Base-by-base conservation (phyloP, 23 tunicate species). In the Styela clava region DNA sequence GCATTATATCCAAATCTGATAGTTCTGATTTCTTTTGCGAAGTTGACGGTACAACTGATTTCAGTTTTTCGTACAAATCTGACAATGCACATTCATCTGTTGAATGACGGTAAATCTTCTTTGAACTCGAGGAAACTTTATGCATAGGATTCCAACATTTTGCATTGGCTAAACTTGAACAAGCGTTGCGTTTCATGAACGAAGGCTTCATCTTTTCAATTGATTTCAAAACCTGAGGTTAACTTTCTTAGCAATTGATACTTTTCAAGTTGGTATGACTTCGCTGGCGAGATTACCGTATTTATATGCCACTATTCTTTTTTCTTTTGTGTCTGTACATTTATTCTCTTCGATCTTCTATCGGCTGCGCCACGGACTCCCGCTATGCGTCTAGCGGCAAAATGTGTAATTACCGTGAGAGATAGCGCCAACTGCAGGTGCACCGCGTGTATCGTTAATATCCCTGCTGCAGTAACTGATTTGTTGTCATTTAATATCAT, bases 1-100 rank as follows among this genome's bases (percentile, higher is more conserved):
- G 52, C 78, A 73, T 73, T 0, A 73, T 73, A 24, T 73, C 78
- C 52, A 73, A 31, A 34, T 73, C 78, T 16, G 52, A n/a, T 12
- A 73, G 12, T 32, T 33, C 52, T 18, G 35, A 29, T 0, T 34
- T 2, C 52, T 34, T 33, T 19, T 18, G 19, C 12, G 20, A 19
- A 34, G 78, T 24, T 16, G n/a, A 16, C 0, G 78, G 78, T 12
- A 73, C 78, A 23, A 73, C 52, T 24, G 78, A 73, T 34, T 31
- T 33, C 52, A 73, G 22, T 31, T 73, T 1, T 16, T 34, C 32
- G 69, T 73, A 73, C 69, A 73, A 32, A 33, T 34, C 52, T 73
- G 78, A 33, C 69, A 73, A 67, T 25, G 24, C 31, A 67, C 71
- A 1, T 16, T 67, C 30, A 16, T 67, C 71, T 67, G 71, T 24